These are phyloP conservation scores for Drosophila acutilabella DNA, from an alignment of 2,888 invertebrate genomes.

Conservation along the genomic window DNA sequence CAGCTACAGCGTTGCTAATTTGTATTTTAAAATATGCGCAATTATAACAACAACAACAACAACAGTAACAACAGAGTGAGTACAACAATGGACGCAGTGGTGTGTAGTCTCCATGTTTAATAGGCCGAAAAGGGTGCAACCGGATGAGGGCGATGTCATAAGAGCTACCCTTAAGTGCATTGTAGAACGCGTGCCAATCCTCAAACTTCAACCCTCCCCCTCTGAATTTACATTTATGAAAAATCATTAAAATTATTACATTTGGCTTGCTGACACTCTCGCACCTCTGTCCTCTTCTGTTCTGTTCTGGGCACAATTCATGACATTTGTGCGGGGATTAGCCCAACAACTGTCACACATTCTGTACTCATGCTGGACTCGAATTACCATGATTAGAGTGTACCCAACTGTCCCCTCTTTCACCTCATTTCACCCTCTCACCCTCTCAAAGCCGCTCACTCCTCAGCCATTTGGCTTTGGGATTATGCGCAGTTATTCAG, in stretches of 20 bases:
- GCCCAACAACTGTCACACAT: conserved; percentile 80
- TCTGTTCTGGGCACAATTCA: conserved; percentile 45
- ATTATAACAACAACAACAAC: conserved; percentile 61
- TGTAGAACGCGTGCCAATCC: conserved; percentile 46
- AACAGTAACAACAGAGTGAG: conserved; percentile 19
- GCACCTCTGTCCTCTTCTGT: not conserved
- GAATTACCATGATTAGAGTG: conserved; percentile 73
- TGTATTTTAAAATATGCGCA: conserved; percentile 82
- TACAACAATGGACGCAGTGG: conserved; percentile 70
- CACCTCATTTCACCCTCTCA: not conserved
- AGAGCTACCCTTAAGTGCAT: conserved; percentile 76
- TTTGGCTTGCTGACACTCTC: conserved; percentile 76
- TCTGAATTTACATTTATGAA: conserved; percentile 72
- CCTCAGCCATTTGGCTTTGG: conserved; percentile 34
- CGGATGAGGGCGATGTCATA: conserved; percentile 69
- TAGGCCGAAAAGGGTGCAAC: conserved; percentile 74
- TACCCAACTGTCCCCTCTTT: conserved; percentile 15
- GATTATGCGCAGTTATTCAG: conserved; percentile 60
- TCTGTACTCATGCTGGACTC: conserved; percentile 69
- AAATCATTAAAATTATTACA: conserved; percentile 81
- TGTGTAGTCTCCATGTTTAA: conserved; percentile 72
- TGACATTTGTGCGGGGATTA: conserved; percentile 79
- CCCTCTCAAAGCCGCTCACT: not conserved
- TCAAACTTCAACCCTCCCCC: not conserved
- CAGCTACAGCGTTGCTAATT: conserved; percentile 81